Percentiles rank a stretch among this genome's conserved stretches.
phyloP scores from a whole-genome alignment of 2,113 vertebrate genomes.

The Meles meles region DNA sequence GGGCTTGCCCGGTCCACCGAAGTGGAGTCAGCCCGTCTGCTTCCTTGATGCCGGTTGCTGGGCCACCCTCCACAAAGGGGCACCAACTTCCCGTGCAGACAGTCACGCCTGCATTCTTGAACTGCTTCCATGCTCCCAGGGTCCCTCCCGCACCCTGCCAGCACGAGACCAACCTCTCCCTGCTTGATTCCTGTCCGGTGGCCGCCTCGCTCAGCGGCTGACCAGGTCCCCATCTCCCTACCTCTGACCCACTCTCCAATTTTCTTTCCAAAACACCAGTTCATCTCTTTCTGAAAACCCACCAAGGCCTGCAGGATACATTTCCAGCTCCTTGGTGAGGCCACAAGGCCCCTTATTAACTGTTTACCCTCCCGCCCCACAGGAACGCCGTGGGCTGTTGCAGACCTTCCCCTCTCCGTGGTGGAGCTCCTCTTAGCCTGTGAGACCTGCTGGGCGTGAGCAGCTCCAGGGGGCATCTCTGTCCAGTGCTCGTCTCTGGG shows the following conservation, averaged over 20 bases:
- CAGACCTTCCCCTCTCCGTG: accelerated
- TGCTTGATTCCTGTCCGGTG: accelerated
- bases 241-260: neutral
- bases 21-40: neutral
- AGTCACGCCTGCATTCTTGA: neutral
- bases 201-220: neutral
- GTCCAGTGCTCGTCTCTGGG: neutral
- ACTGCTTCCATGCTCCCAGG: neutral
- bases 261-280: neutral
- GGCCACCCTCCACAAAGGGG: too few species aligned
- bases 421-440: accelerated
- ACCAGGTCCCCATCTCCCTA: neutral
- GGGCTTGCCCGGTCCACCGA: accelerated
- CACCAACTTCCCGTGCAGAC: neutral
- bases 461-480: neutral
- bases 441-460: neutral
- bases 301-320: neutral
- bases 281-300: neutral
- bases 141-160: neutral
- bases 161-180: neutral
- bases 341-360: neutral
- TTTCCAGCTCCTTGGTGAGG: accelerated
- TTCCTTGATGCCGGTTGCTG: accelerated
- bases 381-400: accelerated
- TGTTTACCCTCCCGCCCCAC: neutral